Conservation (phyloP, 2,113 vertebrate species). For the Thamnaconus septentrionalis region DNA sequence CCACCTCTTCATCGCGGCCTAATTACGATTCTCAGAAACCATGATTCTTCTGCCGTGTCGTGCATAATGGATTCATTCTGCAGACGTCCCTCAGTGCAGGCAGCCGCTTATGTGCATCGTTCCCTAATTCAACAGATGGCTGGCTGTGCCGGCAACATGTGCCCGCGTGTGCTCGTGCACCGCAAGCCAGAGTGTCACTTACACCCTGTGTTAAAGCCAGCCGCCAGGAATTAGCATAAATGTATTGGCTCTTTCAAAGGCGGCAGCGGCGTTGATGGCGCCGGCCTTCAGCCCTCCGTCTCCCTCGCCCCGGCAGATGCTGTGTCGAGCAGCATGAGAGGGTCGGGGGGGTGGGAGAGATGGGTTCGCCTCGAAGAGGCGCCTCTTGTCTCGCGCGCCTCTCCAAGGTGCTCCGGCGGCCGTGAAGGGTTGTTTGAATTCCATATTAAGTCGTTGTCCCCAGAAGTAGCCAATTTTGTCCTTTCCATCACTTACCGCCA, state of each 20-base stretch:
- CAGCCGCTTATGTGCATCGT: background rate
- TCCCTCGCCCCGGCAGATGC: too few species aligned
- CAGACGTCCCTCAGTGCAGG: background rate
- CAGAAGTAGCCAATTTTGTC: slow-evolving; percentile 63
- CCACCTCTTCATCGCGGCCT: too few species aligned
- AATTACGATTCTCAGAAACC: too few species aligned
- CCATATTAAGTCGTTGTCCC: slow-evolving; percentile 66
- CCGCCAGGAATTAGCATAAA: slow-evolving; percentile 52
- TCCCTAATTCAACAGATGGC: slow-evolving; percentile 9
- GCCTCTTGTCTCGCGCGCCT: background rate
- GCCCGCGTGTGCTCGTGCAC: background rate
- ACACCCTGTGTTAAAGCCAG: slow-evolving; percentile 22
- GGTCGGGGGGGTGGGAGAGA: too few species aligned
- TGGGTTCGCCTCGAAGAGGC: too few species aligned
- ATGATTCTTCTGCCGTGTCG: background rate
- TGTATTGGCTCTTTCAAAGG: slow-evolving; percentile 52
- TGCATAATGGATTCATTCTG: background rate
- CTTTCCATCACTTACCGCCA: slow-evolving; percentile 64
- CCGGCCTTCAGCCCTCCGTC: background rate
- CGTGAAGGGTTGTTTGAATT: slow-evolving; percentile 67
- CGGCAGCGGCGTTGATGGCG: slow-evolving; percentile 38
- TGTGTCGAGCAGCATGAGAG: too few species aligned
- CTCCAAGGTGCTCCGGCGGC: slow-evolving; percentile 40
- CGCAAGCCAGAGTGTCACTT: slow-evolving; percentile 10
- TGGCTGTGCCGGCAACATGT: slow-evolving; percentile 1